phyloP scores from a whole-genome alignment of 2,888 invertebrate genomes.

The Hedychridium roseum region DNA sequence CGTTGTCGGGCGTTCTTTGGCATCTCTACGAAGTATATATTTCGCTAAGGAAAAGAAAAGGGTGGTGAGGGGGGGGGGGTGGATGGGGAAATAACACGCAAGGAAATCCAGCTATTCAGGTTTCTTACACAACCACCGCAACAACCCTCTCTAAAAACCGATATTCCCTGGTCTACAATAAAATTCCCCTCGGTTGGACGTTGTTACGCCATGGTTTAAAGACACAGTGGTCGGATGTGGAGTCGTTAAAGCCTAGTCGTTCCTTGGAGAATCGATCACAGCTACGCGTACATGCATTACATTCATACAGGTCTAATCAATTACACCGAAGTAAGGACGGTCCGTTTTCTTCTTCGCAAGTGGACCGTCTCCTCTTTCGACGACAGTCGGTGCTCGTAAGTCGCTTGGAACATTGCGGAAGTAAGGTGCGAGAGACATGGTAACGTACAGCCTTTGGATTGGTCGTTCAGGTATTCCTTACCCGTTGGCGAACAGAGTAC shows the following conservation, averaged over 20 bases:
- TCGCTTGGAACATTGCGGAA: constrained; percentile 5
- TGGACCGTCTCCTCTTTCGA: constrained; percentile 3
- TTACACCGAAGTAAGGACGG: constrained; percentile 18
- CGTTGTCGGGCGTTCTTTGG: constrained; percentile 48
- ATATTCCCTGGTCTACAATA: too few species aligned
- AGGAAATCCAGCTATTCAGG: too few species aligned
- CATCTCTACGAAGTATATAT: constrained; percentile 47
- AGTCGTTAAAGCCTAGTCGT: too few species aligned
- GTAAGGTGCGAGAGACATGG: constrained; percentile 13
- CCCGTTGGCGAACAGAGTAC: constrained; percentile 15
- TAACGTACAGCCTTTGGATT: constrained; percentile 38
- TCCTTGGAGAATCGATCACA: constrained; percentile 17
- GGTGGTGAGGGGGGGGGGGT: too few species aligned
- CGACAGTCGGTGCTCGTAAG: constrained; percentile 7
- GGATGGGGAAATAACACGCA: too few species aligned
- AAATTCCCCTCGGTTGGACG: too few species aligned
- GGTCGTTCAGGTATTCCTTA: constrained; percentile 26
- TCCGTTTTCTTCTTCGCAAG: too few species aligned
- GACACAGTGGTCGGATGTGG: too few species aligned
- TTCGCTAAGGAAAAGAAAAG: constrained; percentile 19
- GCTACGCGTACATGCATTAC: constrained; percentile 28
- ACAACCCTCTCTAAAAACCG: too few species aligned
- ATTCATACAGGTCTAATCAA: constrained; percentile 19
- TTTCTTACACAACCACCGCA: too few species aligned
- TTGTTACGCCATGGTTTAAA: too few species aligned